Conservation (phyloP, 2,888 invertebrate species). For the Cremastinae sp. region DNA sequence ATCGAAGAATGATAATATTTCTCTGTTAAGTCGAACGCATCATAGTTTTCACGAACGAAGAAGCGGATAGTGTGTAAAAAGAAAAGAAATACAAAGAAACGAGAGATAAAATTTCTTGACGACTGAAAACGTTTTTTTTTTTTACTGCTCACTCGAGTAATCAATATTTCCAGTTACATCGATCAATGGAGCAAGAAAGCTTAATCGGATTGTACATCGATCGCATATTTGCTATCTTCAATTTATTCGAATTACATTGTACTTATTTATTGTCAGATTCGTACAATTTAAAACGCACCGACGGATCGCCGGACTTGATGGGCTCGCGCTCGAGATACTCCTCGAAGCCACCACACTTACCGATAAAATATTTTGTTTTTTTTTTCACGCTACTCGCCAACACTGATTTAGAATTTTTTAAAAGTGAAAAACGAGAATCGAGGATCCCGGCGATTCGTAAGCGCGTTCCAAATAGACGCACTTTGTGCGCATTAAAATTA, state of each 20-base stretch:
- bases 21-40: neutral
- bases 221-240: constrained; percentile 46
- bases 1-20: constrained; percentile 21
- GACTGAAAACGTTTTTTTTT: constrained; percentile 57
- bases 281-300: constrained; percentile 46
- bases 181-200: neutral
- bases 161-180: constrained; percentile 18
- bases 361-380: neutral
- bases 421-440: neutral
- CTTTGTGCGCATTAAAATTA: constrained; percentile 40
- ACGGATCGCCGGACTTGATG: constrained; percentile 18
- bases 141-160: constrained; percentile 55
- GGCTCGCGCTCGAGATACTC: constrained; percentile 9
- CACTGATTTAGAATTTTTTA: neutral
- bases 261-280: constrained; percentile 55
- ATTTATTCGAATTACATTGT: constrained; percentile 49
- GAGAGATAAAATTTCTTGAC: constrained; percentile 52
- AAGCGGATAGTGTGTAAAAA: constrained; percentile 25
- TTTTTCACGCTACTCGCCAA: constrained; percentile 21
- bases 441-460: no score
- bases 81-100: constrained; percentile 41
- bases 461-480: neutral
- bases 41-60: constrained; percentile 12
- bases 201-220: constrained; percentile 35
- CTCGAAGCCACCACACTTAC: neutral